These are phyloP conservation scores for Lottia scabra DNA, from an alignment of 2,888 invertebrate species.

Conservation along the genomic window DNA sequence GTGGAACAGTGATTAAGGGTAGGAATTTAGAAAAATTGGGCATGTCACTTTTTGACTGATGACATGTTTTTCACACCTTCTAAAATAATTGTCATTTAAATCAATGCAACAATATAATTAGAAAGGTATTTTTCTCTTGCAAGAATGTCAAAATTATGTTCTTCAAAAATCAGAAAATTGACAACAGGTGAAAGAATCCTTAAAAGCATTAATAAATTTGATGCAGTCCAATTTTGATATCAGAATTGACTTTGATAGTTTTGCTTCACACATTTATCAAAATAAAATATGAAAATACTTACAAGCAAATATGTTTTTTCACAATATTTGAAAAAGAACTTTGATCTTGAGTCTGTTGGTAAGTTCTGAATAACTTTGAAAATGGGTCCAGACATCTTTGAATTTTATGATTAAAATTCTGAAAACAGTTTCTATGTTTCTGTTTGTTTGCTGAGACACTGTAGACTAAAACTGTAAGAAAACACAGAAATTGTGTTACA, in stretches of 20 bases:
- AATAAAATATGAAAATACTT: slow-evolving; percentile 5
- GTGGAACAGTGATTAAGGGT: too few relatives aligned
- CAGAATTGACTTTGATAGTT: too few relatives aligned
- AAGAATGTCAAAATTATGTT: neutral
- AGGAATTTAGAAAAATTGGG: too few relatives aligned
- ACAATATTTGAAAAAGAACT: neutral
- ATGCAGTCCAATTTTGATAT: too few relatives aligned
- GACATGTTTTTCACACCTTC: too few relatives aligned
- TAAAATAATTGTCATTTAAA: neutral
- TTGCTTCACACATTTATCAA: neutral
- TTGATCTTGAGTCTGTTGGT: neutral
- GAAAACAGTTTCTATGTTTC: neutral
- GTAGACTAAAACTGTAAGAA: too few relatives aligned
- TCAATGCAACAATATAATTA: neutral
- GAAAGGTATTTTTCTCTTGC: neutral
- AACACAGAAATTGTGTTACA: too few relatives aligned
- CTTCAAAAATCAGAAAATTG: too few relatives aligned
- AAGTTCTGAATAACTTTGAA: neutral
- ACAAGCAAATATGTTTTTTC: slow-evolving; percentile 15
- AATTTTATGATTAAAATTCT: slow-evolving; percentile 4
- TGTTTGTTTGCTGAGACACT: too few relatives aligned
- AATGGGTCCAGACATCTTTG: slow-evolving; percentile 10
- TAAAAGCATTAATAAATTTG: too few relatives aligned
- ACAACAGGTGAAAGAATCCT: too few relatives aligned
- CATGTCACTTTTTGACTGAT: too few relatives aligned